Base-by-base conservation (phyloP, 2,888 invertebrate species). In the Papilio protenor region DNA sequence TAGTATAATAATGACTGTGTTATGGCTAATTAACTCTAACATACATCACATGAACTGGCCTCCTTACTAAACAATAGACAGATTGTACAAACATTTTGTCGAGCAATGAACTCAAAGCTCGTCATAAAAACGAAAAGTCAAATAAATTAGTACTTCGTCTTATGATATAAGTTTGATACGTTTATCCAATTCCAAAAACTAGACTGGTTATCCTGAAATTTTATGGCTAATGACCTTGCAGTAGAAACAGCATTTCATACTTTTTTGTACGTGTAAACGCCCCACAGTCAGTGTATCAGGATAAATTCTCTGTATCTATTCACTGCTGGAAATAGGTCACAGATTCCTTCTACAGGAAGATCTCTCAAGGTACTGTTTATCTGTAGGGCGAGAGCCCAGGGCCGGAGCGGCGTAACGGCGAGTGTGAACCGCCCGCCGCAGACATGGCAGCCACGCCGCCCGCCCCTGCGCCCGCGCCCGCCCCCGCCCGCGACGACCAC, bases 391-490 rank as follows among this genome's bases (percentile, higher is more conserved):
- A 93, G 85, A 93, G 93, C 88, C 94, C 94, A 83, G 91, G 90
- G 87, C 90, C 91, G 88, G 92, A 92, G 91, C 91, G 94, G 90
- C 92, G 93, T 84, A 84, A 84, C 90, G 92, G 92, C 87, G 92
- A 91, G 84, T 87, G 87, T 85, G 91, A 90, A 78, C 79, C 81
- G 66, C 83, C 84, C 84, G 77, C 85, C 84, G 83, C 79, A 76
- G 85, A 91, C 87, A 90, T 89, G 88, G 83, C 87, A 89, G 86
- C 88, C 86, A 84, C 89, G 86, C 85, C 89, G 86, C 84, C 86
- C 87, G 80, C 89, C 86, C 82, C 89, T 87, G 40, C 40, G 40
- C 40, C 40, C 40, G 40, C 40, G 40, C 40, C 40, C 40, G 40
- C 40, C 40, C 40, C 40, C 8, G 40, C 40, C 8, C 40, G 40